Conservation (phyloP, 2,113 vertebrate genomes). For the Emydura subglobosa region DNA sequence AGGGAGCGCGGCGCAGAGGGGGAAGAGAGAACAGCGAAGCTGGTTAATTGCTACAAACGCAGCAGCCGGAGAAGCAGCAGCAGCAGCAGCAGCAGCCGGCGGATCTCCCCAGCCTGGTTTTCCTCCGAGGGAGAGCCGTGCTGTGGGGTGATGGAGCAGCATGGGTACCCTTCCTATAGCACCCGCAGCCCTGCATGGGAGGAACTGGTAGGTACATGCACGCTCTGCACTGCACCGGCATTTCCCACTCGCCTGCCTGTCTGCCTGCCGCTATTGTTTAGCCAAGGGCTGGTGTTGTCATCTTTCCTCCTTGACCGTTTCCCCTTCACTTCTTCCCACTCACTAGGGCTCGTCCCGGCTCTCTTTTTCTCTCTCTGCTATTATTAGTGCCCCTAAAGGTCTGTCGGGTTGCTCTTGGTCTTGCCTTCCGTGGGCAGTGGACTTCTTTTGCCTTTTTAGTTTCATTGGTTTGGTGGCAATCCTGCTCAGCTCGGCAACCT, state of each 20-base stretch:
- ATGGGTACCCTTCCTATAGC: conserved; percentile 80
- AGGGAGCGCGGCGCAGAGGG: conserved; percentile 55
- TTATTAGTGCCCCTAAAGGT: neutral
- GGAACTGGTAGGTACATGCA: conserved; percentile 81
- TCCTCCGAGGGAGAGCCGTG: neutral
- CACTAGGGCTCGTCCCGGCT: neutral
- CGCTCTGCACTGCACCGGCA: conserved; percentile 33
- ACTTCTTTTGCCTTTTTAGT: conserved; percentile 32
- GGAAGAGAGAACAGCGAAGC: conserved; percentile 47
- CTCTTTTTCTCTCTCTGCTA: neutral
- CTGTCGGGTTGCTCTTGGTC: conserved; percentile 13
- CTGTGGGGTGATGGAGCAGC: conserved; percentile 71
- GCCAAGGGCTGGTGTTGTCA: neutral
- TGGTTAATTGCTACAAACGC: neutral
- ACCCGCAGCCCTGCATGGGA: conserved; percentile 89
- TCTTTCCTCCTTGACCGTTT: neutral
- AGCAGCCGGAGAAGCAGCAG: conserved; percentile 37
- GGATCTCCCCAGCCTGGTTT: neutral
- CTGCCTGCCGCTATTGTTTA: conserved; percentile 37
- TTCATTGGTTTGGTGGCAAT: conserved; percentile 12
- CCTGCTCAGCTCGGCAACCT: neutral
- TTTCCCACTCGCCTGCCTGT: conserved; percentile 53
- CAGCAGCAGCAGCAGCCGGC: conserved; percentile 24
- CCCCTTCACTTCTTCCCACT: neutral
- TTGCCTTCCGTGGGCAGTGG: neutral